These are phyloP conservation scores for Ailurus styani DNA, from an alignment of 2,113 vertebrate species.

Conservation along the genomic window DNA sequence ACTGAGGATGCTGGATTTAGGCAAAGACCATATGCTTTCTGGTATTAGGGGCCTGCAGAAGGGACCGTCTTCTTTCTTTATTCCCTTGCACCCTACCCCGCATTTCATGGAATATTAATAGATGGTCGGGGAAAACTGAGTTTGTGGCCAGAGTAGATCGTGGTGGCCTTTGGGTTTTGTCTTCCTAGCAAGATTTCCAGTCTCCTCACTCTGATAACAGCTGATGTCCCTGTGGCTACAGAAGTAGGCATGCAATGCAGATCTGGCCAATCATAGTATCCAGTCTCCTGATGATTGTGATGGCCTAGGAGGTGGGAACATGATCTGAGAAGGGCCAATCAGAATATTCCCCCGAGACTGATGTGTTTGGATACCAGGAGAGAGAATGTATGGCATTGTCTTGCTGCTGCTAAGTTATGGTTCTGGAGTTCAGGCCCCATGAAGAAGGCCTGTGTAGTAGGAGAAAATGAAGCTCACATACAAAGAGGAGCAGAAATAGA, in stretches of 20 bases:
- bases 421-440: not conserved
- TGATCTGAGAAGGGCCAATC: not conserved
- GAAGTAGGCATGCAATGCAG: not conserved
- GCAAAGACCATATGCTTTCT: not conserved
- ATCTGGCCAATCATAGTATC: not conserved
- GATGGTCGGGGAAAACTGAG: not conserved
- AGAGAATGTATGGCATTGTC: not conserved
- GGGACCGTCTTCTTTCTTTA: not conserved
- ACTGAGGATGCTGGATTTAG: not conserved
- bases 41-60: not conserved
- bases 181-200: not conserved
- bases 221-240: not conserved
- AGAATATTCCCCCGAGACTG: not conserved
- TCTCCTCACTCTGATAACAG: not conserved
- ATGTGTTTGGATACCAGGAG: not conserved
- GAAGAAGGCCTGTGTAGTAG: not conserved
- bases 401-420: not conserved
- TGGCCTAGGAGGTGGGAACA: not conserved
- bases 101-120: not conserved
- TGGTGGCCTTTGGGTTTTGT: not conserved
- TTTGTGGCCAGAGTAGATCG: not conserved
- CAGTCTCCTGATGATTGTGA: not conserved
- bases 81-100: too few relatives aligned
- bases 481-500: not conserved
- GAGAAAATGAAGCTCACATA: not conserved